Evolutionary conservation across 2,888 invertebrate species (phyloP).

Genomic region (Pherbina coryleti): DNA sequence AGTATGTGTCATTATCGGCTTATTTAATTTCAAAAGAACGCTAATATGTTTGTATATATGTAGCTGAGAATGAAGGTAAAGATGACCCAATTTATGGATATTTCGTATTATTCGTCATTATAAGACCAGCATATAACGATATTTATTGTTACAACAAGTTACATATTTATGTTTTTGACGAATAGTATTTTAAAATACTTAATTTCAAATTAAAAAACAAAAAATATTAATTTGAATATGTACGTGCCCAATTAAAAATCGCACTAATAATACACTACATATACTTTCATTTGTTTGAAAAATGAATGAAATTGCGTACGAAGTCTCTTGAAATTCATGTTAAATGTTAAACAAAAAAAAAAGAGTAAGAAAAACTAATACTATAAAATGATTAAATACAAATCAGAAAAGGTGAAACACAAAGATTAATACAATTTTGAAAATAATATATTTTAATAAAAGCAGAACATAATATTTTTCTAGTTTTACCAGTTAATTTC

Average conservation of each 20-base stretch:
- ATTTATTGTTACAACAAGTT: not conserved
- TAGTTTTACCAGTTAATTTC: conserved; percentile 4
- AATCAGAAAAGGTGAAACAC: conserved; percentile 43
- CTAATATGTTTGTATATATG: no score
- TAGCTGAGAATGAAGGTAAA: no score
- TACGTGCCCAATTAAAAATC: no score
- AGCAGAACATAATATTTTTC: conserved; percentile 48
- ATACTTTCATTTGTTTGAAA: conserved; percentile 30
- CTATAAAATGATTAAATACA: conserved; percentile 28
- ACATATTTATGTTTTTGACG: not conserved
- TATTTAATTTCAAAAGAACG: no score
- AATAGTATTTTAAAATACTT: not conserved
- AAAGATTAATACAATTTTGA: conserved; percentile 46
- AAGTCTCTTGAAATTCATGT: conserved; percentile 59
- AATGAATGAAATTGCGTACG: conserved; percentile 62
- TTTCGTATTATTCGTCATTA: not conserved
- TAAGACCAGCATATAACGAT: not conserved
- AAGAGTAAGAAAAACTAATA: conserved; percentile 32
- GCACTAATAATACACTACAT: conserved; percentile 14
- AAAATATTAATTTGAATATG: no score
- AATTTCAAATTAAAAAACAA: no score
- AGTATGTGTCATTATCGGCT: not conserved
- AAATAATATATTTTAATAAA: conserved; percentile 38
- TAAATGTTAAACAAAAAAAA: conserved; percentile 41
- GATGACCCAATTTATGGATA: not conserved